Evolutionary conservation across 2,888 invertebrate species (phyloP).

Genomic region (Agonopterix arenella): DNA sequence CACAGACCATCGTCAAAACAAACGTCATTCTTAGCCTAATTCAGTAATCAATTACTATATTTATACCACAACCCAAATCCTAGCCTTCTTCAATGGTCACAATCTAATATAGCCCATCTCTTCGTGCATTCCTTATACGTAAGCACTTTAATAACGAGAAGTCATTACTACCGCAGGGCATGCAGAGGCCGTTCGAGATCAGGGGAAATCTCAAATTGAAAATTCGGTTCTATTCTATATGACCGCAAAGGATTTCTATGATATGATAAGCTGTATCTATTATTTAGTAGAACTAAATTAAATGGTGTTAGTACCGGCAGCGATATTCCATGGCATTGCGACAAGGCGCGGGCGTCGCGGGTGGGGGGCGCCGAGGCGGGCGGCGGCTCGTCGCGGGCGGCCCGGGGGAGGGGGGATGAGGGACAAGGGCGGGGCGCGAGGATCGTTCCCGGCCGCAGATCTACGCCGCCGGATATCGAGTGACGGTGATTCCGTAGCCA

Average conservation of each 20-base stretch:
- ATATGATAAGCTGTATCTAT: conserved; percentile 49
- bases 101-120: conserved; percentile 12
- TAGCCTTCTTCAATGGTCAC: not conserved
- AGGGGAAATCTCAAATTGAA: conserved; percentile 11
- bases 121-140: conserved; percentile 28
- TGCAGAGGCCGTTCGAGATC: conserved; percentile 20
- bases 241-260: conserved; percentile 31
- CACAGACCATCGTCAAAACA: not conserved
- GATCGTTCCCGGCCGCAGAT: conserved; percentile 24
- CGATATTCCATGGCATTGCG: conserved; percentile 74
- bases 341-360: conserved; percentile 68
- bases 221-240: conserved; percentile 7
- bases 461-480: conserved; percentile 49
- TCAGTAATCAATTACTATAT: not conserved
- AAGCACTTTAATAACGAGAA: conserved; percentile 34
- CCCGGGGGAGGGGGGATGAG: conserved; percentile 30
- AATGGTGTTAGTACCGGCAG: conserved; percentile 79
- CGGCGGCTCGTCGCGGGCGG: conserved; percentile 53
- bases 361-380: conserved; percentile 58
- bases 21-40: not conserved
- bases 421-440: conserved; percentile 13
- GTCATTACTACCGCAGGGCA: conserved; percentile 20
- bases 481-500: conserved; percentile 57
- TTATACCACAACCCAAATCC: not conserved
- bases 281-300: conserved; percentile 69